These are phyloP conservation scores for Pyrgus malvae DNA, from an alignment of 2,888 invertebrate species.

Conservation along the genomic window DNA sequence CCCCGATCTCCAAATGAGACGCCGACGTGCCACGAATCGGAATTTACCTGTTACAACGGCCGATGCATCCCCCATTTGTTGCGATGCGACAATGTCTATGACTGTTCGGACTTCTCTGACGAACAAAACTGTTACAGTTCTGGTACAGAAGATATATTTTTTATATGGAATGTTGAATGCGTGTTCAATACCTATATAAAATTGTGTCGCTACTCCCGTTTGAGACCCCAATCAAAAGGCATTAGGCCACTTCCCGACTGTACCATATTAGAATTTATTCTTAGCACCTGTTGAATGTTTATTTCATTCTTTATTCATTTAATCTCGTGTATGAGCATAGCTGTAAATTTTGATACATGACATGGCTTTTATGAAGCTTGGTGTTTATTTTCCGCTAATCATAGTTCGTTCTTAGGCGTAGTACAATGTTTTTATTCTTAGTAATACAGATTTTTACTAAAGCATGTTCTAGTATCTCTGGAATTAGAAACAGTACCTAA, in stretches of 20 bases:
- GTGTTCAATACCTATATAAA: conserved; percentile 33
- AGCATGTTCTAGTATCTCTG: too few relatives aligned
- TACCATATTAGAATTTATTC: not conserved
- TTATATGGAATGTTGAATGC: conserved; percentile 55
- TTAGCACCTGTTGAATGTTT: too few relatives aligned
- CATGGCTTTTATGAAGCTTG: too few relatives aligned
- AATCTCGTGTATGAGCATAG: too few relatives aligned
- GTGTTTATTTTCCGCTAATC: too few relatives aligned
- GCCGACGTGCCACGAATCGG: conserved; percentile 80
- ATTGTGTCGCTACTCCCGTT: conserved; percentile 21
- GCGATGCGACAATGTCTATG: conserved; percentile 94
- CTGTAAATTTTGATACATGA: too few relatives aligned
- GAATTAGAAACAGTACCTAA: too few relatives aligned
- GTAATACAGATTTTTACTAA: too few relatives aligned
- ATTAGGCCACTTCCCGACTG: not conserved
- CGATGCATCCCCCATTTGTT: conserved; percentile 89
- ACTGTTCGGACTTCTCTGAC: conserved; percentile 94
- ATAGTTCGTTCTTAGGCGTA: too few relatives aligned
- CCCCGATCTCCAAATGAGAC: conserved; percentile 54
- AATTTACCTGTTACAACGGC: conserved; percentile 88
- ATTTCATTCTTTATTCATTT: too few relatives aligned
- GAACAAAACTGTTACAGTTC: conserved; percentile 90
- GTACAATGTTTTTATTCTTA: too few relatives aligned
- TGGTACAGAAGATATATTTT: conserved; percentile 62
- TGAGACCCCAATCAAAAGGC: conserved; percentile 17